A percentile compares a stretch with the other conserved stretches of the same genome.
phyloP scores from a whole-genome alignment of 2,797 vertebrate genomes.

The Alauda arvensis region DNA sequence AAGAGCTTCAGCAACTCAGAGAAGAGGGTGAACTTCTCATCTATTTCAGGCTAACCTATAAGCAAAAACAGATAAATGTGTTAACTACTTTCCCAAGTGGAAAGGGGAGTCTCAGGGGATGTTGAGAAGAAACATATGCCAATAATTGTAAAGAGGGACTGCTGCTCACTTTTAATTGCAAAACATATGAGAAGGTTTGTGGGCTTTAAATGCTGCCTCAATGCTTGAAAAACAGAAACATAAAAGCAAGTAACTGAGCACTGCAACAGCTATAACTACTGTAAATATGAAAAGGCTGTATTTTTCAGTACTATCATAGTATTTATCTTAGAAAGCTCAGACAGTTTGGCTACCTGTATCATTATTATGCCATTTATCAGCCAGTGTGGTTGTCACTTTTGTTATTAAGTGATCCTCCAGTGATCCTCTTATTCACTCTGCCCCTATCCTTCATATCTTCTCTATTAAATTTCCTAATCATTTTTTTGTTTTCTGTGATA shows the following conservation, averaged over 20 bases:
- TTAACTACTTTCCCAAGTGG: not conserved
- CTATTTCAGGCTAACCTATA: constrained; percentile 1
- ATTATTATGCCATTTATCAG: not conserved
- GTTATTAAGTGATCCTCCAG: not conserved
- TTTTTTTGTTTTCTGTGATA: not conserved
- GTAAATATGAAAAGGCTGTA: not conserved
- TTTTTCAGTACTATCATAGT: not conserved
- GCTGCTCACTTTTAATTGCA: constrained; percentile 17
- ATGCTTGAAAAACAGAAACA: not conserved
- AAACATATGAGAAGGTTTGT: not conserved
- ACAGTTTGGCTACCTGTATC: not conserved
- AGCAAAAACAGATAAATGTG: constrained; percentile 21
- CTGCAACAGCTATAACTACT: not conserved
- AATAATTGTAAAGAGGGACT: not conserved
- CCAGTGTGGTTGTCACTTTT: not conserved
- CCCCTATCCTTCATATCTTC: not conserved
- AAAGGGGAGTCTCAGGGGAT: not conserved
- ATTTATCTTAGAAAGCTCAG: not conserved
- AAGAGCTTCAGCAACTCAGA: not conserved
- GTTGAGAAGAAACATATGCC: not conserved
- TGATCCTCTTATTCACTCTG: not conserved
- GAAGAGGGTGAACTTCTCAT: not conserved
- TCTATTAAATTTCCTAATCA: not conserved
- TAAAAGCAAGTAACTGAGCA: not conserved
- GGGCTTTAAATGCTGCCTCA: not conserved